Base-by-base conservation (phyloP, 2,888 invertebrate species). In the Andrena fulva region DNA sequence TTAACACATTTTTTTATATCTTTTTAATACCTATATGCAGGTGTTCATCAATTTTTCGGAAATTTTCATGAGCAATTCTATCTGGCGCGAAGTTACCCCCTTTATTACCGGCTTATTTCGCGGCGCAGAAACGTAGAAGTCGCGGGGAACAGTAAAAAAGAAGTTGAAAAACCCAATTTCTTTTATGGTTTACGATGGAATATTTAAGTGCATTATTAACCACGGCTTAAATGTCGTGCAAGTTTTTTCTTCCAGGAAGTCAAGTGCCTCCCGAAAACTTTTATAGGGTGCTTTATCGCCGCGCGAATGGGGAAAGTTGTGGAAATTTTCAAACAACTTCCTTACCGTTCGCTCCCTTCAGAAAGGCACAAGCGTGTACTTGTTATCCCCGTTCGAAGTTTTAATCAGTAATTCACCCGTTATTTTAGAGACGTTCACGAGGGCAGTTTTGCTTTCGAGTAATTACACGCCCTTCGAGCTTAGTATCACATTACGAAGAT, bases 151-250 rank as follows among this genome's bases (percentile, higher is more conserved):
- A 69, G 60, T 64, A 77, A 77, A 76, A 68, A 70, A 66, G 16
- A 67, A 59, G 64, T 69, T 64, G 33, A 42, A 68, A 67, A 80
- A 27, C 54, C 48, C 33, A 80, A 68, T 82, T 72, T 62, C 24
- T 72, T 78, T 84, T 62, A 84, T 42, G 72, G 52, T 75, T 79
- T 66, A 79, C 63, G 69, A 70, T 27, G 52, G 76, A 60, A 81
- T 79, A 74, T 80, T 77, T 63, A 69, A 73, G 66, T 52, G 16
- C 54, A 62, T 81, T 83, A 67, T 81, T 81, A 73, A 81, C 72
- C 70, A 29, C 16, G 50, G 73, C 60, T 82, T 76, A 70, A 82
- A 80, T 48, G 33, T 71, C 62, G 50, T 50, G 12, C 31, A 76
- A 71, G 75, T 80, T 76, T 80, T 75, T 67, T 48, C 60, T 63